A percentile compares a stretch with the other conserved stretches of the same genome.
These are phyloP conservation scores for Triplophysa siluroides DNA, from an alignment of 2,113 vertebrate species.

Conservation along the genomic window DNA sequence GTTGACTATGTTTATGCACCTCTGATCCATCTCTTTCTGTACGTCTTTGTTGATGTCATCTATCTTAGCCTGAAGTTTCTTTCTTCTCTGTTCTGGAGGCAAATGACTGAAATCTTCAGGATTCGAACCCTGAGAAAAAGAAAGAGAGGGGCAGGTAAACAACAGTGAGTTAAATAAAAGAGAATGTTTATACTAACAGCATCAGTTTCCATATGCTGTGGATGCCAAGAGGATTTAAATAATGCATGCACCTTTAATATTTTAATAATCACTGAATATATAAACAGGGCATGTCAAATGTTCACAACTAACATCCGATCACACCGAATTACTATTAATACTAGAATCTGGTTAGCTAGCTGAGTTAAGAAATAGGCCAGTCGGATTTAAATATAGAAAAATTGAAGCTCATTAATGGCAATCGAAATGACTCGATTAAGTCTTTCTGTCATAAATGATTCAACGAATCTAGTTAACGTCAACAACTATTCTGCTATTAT, in stretches of 20 bases:
- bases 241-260: neutral
- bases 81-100: constrained; percentile 94
- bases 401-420: neutral
- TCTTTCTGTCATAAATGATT: neutral
- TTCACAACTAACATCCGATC: neutral
- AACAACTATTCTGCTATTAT: neutral
- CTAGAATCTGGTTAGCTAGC: neutral
- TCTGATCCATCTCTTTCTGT: constrained; percentile 95
- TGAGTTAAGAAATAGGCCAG: neutral
- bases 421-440: neutral
- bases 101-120: constrained; percentile 98
- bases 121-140: constrained; percentile 80
- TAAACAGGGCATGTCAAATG: neutral
- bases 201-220: no score
- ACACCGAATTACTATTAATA: neutral
- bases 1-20: constrained; percentile 67
- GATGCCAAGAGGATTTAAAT: no score
- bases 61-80: constrained; percentile 94
- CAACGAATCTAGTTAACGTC: neutral
- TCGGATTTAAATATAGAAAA: neutral
- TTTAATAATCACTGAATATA: neutral
- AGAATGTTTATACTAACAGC: no score
- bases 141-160: constrained; percentile 2
- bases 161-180: constrained; percentile 16
- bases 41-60: constrained; percentile 93